Evolutionary conservation across 2,113 vertebrate genomes (phyloP).

Genomic region (Myodes glareolus): DNA sequence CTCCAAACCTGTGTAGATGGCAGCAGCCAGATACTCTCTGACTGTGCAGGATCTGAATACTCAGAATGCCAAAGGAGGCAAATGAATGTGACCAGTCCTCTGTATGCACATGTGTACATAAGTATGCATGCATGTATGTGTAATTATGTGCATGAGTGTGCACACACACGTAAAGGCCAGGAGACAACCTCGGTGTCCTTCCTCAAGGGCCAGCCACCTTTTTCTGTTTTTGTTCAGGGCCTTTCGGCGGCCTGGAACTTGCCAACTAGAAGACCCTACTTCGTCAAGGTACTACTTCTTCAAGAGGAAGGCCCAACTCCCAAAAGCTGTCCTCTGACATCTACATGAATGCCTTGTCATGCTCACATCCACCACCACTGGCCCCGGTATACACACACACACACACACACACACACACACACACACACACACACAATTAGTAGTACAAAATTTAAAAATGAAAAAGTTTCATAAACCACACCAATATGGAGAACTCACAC

Average conservation of each 20-base stretch:
- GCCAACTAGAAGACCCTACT: not conserved
- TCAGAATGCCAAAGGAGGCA: not conserved
- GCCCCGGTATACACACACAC: not conserved
- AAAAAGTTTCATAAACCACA: not conserved
- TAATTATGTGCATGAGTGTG: not conserved
- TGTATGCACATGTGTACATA: not conserved
- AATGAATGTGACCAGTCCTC: not conserved
- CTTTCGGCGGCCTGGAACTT: not conserved
- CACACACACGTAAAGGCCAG: not conserved
- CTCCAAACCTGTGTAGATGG: not conserved
- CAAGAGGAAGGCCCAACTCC: too few species aligned
- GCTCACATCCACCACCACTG: not conserved
- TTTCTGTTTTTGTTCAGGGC: not conserved
- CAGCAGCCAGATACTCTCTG: not conserved
- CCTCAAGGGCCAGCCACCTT: not conserved
- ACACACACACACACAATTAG: not conserved
- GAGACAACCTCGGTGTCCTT: not conserved
- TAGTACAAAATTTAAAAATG: not conserved
- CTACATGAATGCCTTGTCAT: not conserved
- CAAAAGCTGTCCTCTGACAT: not conserved
- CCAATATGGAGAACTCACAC: not conserved
- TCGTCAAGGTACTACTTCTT: not conserved
- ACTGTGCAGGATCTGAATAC: not conserved
- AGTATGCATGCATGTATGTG: not conserved
- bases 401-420: too few species aligned